Percentiles rank a stretch among this genome's conserved stretches.
These are phyloP conservation scores for Mixornis gularis DNA, from an alignment of 2,113 vertebrate species.

Conservation along the genomic window DNA sequence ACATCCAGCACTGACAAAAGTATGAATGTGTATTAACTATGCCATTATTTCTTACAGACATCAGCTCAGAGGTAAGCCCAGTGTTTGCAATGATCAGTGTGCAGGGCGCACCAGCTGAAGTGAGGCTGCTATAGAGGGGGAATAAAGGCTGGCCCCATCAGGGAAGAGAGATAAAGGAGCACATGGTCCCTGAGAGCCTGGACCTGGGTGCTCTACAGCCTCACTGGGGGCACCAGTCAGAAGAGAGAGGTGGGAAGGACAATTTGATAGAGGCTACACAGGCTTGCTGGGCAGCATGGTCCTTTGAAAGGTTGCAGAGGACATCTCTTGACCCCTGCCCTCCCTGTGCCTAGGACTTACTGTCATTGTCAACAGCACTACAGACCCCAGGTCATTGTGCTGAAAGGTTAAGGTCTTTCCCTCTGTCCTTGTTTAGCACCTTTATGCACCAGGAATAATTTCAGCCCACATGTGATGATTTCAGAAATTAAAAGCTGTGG, in stretches of 20 bases:
- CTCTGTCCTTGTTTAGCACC: background rate
- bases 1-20: background rate
- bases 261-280: background rate
- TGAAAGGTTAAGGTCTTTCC: background rate
- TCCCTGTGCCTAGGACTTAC: background rate
- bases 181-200: accelerated
- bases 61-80: background rate
- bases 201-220: background rate
- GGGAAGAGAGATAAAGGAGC: background rate
- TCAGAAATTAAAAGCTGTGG: background rate
- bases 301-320: background rate
- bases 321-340: background rate
- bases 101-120: background rate
- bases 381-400: background rate
- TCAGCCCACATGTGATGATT: background rate
- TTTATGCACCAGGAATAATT: background rate
- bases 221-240: background rate
- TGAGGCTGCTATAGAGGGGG: accelerated
- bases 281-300: background rate
- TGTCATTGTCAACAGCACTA: background rate
- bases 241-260: background rate
- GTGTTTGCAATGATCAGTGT: background rate
- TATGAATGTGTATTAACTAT: background rate
- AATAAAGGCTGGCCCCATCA: accelerated
- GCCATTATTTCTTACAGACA: background rate